A percentile compares a stretch with the other conserved stretches of the same genome.
phyloP scores from a whole-genome alignment of 2,888 invertebrate genomes.

The Apeira syringaria region DNA sequence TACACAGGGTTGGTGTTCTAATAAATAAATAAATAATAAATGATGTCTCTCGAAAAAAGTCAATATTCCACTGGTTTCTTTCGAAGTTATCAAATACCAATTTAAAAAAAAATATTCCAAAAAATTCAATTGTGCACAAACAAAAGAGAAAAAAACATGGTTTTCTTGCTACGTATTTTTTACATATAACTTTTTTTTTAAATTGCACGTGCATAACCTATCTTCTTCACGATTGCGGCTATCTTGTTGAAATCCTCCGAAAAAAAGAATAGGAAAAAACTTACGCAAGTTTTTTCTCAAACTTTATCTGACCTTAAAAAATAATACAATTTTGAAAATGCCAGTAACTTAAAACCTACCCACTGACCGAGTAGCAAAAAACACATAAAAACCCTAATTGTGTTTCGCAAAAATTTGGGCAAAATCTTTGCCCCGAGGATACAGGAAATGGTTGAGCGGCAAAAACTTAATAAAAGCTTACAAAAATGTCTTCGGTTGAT shows the following conservation, averaged over 20 bases:
- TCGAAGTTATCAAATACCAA: too few relatives aligned
- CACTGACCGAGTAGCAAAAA: constrained; percentile 72
- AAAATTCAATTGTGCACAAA: too few relatives aligned
- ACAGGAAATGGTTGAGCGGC: constrained; percentile 77
- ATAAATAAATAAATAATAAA: too few relatives aligned
- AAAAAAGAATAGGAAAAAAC: constrained; percentile 46
- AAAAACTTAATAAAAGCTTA: constrained; percentile 71
- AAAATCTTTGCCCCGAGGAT: constrained; percentile 57
- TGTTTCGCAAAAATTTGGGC: constrained; percentile 68
- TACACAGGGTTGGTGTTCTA: too few relatives aligned
- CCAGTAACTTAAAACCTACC: constrained; percentile 67
- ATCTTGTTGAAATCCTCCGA: constrained; percentile 35
- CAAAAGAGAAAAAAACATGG: too few relatives aligned
- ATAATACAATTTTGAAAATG: constrained; percentile 45
- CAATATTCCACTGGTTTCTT: too few relatives aligned
- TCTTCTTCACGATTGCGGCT: constrained; percentile 45
- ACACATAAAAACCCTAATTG: constrained; percentile 66
- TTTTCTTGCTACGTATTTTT: too few relatives aligned
- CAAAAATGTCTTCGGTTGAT: constrained; percentile 73
- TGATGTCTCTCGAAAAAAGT: too few relatives aligned
- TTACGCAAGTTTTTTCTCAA: constrained; percentile 34
- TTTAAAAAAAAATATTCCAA: too few relatives aligned
- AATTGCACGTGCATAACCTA: constrained; percentile 45
- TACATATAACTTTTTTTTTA: too few relatives aligned
- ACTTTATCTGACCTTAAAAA: constrained; percentile 55